Base-by-base conservation (phyloP, 2,888 invertebrate genomes). In the Agonopterix alstromeriana region DNA sequence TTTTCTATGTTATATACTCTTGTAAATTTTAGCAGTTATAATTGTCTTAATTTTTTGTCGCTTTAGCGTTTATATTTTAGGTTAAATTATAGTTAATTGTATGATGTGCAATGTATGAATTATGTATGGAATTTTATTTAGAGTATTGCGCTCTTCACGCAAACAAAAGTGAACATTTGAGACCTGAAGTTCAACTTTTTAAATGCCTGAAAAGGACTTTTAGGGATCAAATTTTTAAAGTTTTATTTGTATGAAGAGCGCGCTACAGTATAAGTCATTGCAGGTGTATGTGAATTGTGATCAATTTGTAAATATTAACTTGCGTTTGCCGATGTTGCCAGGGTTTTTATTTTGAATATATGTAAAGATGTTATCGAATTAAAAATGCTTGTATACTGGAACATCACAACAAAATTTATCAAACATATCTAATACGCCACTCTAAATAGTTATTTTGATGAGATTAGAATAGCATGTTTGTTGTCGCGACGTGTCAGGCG, bases 41-140 rank as follows among this genome's bases (percentile, higher is more conserved):
- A 38, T n/a, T 38, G n/a, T 38, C 38, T 38, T 38, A n/a, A 38
- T 53, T 55, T 46, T 56, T 55, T 49, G 53, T 59, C 54, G 54
- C 54, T 58, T 58, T 58, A 56, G 55, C 57, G 56, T 57, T 58
- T 47, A 58, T 51, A 57, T 55, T 55, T 55, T 61, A 55, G 58
- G 48, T 48, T 43, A 17, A 2, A 27, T 27, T 27, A 27, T 58
- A 58, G 56, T 49, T 48, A 60, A 55, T 54, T 51, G 55, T 61
- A 52, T 52, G 55, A 53, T 46, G 58, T 61, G 63, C 57, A 63
- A 63, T 60, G 55, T 14, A 48, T 53, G 35, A 8, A n/a, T 14
- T 12, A 14, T 42, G 38, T 38, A 38, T 27, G 38, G n/a, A 38
- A 38, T 38, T 27, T 27, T 27, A 35, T 44, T 42, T 8, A 11